Percentiles rank a stretch among this genome's conserved stretches.
Conservation (phyloP, 2,113 vertebrate genomes). For the Danionella cerebrum region DNA sequence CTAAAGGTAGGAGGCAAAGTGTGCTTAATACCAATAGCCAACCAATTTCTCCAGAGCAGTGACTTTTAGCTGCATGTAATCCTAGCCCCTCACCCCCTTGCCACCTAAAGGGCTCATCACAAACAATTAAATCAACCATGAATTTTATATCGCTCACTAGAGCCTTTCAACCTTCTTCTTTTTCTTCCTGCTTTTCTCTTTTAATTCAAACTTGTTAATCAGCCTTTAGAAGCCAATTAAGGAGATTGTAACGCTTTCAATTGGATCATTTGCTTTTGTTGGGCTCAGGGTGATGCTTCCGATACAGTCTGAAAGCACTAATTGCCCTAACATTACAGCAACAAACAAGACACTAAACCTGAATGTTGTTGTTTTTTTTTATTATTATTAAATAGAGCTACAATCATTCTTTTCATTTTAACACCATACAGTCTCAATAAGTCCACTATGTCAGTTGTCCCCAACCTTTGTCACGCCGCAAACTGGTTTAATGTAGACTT, state of each 20-base stretch:
- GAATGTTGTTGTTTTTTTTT: neutral
- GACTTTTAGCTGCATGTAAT: constrained; percentile 52
- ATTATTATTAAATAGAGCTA: too few relatives aligned
- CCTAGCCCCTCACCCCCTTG: constrained; percentile 32
- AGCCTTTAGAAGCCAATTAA: constrained; percentile 54
- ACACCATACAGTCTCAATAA: too few relatives aligned
- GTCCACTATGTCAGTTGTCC: too few relatives aligned
- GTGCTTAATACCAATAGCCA: constrained; percentile 30
- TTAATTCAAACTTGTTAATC: constrained; percentile 50
- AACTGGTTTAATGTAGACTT: too few relatives aligned
- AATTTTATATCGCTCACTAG: constrained; percentile 44
- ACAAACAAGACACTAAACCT: constrained; percentile 28
- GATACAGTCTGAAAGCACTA: constrained; percentile 40
- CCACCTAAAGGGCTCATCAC: constrained; percentile 44
- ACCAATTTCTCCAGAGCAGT: constrained; percentile 29
- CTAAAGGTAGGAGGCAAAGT: constrained; percentile 30
- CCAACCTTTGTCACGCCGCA: too few relatives aligned
- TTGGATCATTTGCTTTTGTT: constrained; percentile 43
- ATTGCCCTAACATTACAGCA: constrained; percentile 24
- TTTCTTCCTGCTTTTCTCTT: constrained; percentile 20
- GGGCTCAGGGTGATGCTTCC: constrained; percentile 31
- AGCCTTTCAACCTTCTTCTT: constrained; percentile 24
- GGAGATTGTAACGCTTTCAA: constrained; percentile 49
- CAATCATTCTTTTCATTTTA: too few relatives aligned
- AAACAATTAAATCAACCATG: constrained; percentile 49